These are phyloP conservation scores for Ichneumon xanthorius DNA, from an alignment of 2,888 invertebrate genomes.

Conservation along the genomic window DNA sequence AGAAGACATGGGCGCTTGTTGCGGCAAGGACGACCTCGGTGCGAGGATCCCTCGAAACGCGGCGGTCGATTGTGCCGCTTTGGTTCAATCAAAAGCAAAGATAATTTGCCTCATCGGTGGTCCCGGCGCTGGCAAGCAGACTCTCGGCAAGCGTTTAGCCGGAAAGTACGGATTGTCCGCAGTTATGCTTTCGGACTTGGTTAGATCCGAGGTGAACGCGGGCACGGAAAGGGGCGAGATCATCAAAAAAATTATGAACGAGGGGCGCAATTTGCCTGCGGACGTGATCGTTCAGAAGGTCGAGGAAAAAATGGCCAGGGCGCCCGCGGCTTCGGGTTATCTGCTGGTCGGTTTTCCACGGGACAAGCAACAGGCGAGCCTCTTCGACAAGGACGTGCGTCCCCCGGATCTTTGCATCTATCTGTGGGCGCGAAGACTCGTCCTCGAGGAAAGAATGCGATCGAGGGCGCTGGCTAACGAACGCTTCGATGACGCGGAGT, in stretches of 20 bases:
- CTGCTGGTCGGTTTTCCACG: conserved; percentile 74
- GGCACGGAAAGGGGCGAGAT: conserved; percentile 61
- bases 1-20: conserved; percentile 57
- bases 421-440: conserved; percentile 69
- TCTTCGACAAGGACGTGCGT: conserved; percentile 72
- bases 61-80: conserved; percentile 54
- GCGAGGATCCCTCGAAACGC: conserved; percentile 63
- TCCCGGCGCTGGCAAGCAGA: conserved; percentile 71
- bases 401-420: conserved; percentile 72
- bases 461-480: conserved; percentile 58
- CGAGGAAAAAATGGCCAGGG: conserved; percentile 69
- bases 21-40: conserved; percentile 50
- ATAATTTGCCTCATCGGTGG: conserved; percentile 76
- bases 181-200: conserved; percentile 68
- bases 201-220: conserved; percentile 69
- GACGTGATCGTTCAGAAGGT: conserved; percentile 71
- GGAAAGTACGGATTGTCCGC: conserved; percentile 69
- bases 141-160: conserved; percentile 69
- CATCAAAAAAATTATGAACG: conserved; percentile 70
- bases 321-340: conserved; percentile 69
- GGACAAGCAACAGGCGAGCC: conserved; percentile 70
- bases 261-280: conserved; percentile 70
- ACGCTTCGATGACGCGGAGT: conserved; percentile 69
- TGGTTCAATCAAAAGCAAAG: conserved; percentile 46
- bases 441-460: conserved; percentile 69